Conservation (phyloP, 2,888 invertebrate genomes). For the Podotricha telesiphe region DNA sequence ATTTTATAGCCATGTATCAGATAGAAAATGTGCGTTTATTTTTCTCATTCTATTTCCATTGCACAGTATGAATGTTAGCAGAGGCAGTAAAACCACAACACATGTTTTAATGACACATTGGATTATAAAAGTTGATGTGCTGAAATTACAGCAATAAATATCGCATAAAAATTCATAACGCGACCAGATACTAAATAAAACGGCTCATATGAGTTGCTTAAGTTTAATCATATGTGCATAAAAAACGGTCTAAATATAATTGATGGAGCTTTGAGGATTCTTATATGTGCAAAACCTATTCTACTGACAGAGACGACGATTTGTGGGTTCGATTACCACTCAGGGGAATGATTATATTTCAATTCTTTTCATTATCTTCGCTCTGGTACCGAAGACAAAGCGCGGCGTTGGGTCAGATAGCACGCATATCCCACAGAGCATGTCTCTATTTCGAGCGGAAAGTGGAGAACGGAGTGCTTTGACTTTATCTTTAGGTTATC, state of each 20-base stretch:
- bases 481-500: too few species aligned
- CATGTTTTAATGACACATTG: slow-evolving; percentile 37
- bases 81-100: slow-evolving; percentile 34
- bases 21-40: slow-evolving; percentile 3
- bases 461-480: too few species aligned
- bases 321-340: too few species aligned
- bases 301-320: too few species aligned
- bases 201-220: slow-evolving; percentile 35
- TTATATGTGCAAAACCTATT: background rate
- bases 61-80: slow-evolving; percentile 5
- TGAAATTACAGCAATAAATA: slow-evolving; percentile 41
- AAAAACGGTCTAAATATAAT: slow-evolving; percentile 14
- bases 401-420: too few species aligned
- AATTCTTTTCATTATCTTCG: too few species aligned
- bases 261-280: background rate
- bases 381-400: too few species aligned
- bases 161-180: slow-evolving; percentile 43
- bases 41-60: slow-evolving; percentile 6
- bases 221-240: slow-evolving; percentile 30
- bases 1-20: background rate
- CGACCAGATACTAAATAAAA: slow-evolving; percentile 35
- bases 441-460: too few species aligned
- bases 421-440: too few species aligned
- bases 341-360: too few species aligned
- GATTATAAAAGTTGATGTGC: slow-evolving; percentile 37